These are phyloP conservation scores for Erannis defoliaria DNA, from an alignment of 2,888 invertebrate genomes.

Conservation along the genomic window DNA sequence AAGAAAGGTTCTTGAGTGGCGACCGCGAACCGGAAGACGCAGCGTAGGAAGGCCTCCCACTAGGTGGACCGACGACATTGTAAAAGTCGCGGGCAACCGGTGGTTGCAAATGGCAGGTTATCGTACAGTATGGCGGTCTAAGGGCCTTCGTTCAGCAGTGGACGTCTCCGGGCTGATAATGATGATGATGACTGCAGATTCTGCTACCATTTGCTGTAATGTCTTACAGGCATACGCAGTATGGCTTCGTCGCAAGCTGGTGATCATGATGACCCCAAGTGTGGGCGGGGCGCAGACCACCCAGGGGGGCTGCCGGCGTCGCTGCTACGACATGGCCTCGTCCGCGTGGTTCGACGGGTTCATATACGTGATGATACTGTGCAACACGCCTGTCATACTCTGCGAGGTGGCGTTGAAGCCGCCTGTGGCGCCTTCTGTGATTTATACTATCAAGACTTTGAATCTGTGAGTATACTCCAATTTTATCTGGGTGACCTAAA, in stretches of 20 bases:
- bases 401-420: conserved; percentile 67
- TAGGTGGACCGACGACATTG: no score
- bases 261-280: conserved; percentile 70
- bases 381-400: conserved; percentile 77
- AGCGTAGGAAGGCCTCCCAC: no score
- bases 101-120: no score
- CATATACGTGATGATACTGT: conserved; percentile 75
- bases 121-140: no score
- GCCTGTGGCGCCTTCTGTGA: conserved; percentile 50
- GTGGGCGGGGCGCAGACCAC: conserved; percentile 68
- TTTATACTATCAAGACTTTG: conserved; percentile 64
- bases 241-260: conserved; percentile 76
- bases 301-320: conserved; percentile 64
- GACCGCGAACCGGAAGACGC: no score
- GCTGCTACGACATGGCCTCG: conserved; percentile 68
- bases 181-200: no score
- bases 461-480: conserved; percentile 75
- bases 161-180: no score
- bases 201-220: no score
- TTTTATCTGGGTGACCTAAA: no score
- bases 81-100: no score
- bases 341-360: conserved; percentile 78
- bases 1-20: no score
- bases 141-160: no score
- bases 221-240: conserved; percentile 45